Conservation (phyloP, 2,888 invertebrate species). For the Apodemia hepburni region DNA sequence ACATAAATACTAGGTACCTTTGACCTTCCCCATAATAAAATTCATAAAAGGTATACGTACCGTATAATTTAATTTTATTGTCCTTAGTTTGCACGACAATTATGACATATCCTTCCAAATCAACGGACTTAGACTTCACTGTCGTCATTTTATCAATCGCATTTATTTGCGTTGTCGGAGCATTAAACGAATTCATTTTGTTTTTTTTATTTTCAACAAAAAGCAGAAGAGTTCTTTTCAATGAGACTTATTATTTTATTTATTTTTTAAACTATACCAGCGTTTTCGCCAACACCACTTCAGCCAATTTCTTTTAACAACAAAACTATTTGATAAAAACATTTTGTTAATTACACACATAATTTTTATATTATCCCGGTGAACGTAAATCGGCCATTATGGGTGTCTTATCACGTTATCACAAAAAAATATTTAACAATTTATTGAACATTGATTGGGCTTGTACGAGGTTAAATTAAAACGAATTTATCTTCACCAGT, state of each 20-base stretch:
- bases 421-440: conserved; percentile 22
- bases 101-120: conserved; percentile 96
- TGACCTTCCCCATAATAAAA: neutral
- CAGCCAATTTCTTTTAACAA: conserved; percentile 57
- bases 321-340: conserved; percentile 45
- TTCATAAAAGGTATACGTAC: conserved; percentile 63
- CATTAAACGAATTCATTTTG: conserved; percentile 73
- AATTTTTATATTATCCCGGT: conserved; percentile 50
- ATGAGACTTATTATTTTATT: conserved; percentile 14
- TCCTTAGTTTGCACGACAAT: conserved; percentile 96
- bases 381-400: conserved; percentile 59
- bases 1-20: no score
- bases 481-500: conserved; percentile 6
- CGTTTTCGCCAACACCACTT: conserved; percentile 75
- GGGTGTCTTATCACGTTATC: conserved; percentile 24
- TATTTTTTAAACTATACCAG: conserved; percentile 43
- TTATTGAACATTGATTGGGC: conserved; percentile 16
- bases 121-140: conserved; percentile 83
- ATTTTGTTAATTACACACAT: conserved; percentile 58
- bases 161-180: conserved; percentile 71
- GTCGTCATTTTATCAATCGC: conserved; percentile 72
- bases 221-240: conserved; percentile 18
- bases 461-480: neutral
- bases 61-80: conserved; percentile 96
- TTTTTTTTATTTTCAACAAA: conserved; percentile 22